Base-by-base conservation (phyloP, 2,888 invertebrate species). In the Habrosyne pyritoides region DNA sequence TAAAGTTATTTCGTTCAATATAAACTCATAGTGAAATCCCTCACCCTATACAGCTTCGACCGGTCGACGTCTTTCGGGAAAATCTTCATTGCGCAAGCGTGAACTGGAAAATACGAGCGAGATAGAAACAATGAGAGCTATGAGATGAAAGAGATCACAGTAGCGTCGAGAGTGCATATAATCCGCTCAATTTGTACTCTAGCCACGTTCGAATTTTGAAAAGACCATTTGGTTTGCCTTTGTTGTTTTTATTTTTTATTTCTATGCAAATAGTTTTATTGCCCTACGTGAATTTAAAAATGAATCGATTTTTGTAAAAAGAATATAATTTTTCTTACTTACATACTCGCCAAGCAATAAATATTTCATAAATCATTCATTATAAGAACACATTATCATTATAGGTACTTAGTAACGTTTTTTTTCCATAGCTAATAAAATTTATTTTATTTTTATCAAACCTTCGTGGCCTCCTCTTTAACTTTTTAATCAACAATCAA, bases 1-100 rank as follows among this genome's bases (percentile, higher is more conserved):
- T 12, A 14, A 5, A 4, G 12, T 18, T 30, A 49, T n/a, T 42
- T 36, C 22, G 7, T n/a, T 49, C 24, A n/a, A 26, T 10, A 24
- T 46, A 55, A 53, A 69, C 64, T 66, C 62, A 53, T 50, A 57
- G 58, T 22, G 66, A 66, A 65, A 63, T 67, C 62, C 64, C 53
- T 66, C 79, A 83, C 64, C 73, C 54, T 90, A 91, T 67, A 86
- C 69, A 89, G 87, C 91, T 91, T 89, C 90, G 73, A 91, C 71
- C 74, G 76, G 60, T 70, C 73, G 77, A 72, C 75, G 81, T 83
- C 84, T 86, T 87, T 86, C 76, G 85, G 84, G 85, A 83, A 86
- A 88, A 83, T 56, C 77, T 68, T 67, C 63, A 70, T n/a, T 52
- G 82, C 92, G 91, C 91, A 89, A 57, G 87, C 87, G 89, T 75